Evolutionary conservation across 2,888 invertebrate species (phyloP).

Genomic region (Ellobium chinense): DNA sequence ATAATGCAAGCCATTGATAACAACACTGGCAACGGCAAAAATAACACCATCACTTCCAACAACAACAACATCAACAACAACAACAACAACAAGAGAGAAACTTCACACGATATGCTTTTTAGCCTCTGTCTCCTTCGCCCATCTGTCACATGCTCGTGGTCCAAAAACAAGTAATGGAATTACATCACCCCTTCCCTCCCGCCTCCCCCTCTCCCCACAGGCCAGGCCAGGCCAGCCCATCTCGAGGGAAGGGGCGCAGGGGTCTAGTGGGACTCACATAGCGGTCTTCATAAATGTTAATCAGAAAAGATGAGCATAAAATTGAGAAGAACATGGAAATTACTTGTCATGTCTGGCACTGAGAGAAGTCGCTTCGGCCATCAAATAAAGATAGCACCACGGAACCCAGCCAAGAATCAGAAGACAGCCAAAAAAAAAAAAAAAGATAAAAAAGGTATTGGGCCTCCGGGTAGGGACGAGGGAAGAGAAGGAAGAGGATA

Average conservation of each 20-base stretch:
- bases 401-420: no score
- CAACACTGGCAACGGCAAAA: not conserved
- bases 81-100: not conserved
- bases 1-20: not conserved
- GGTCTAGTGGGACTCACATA: not conserved
- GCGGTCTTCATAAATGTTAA: constrained; percentile 30
- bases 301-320: not conserved
- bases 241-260: not conserved
- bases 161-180: not conserved
- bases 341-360: not conserved
- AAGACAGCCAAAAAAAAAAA: no score
- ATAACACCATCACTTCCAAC: not conserved
- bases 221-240: not conserved
- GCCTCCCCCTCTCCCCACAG: not conserved
- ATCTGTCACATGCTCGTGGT: no score
- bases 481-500: not conserved
- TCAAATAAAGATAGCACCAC: not conserved
- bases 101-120: no score
- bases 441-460: no score
- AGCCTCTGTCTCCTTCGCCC: no score
- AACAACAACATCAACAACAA: not conserved
- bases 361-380: not conserved
- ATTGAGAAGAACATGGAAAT: constrained; percentile 23
- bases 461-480: no score
- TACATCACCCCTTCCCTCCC: not conserved